Evolutionary conservation across 2,888 invertebrate genomes (phyloP), one percentile per base, ranked within the genome.

Genomic region (Choreutis nemorana): DNA sequence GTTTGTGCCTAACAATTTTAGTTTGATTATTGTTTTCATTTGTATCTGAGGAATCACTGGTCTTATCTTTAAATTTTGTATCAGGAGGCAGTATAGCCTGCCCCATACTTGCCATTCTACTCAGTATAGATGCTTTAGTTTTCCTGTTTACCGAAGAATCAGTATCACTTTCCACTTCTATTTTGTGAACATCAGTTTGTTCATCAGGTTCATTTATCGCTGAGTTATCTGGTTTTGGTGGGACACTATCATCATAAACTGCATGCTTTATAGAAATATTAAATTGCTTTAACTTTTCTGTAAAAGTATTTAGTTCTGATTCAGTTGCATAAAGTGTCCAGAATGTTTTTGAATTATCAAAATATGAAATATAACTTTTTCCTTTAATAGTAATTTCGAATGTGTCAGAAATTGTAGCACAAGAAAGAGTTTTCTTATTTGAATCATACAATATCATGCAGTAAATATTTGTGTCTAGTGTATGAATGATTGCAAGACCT

Each of bases 81-180:
- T 46, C 44, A 26, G 52, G 35, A 22, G 75, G 77, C 30, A 77
- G 46, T 15, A 77, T 67, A 33, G 77, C 70, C 16, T 73, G 73
- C 3, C 77, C 75, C 65, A 77, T 65, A 34, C 40, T 63, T 24
- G 77, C 71, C 68, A 77, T 77, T 47, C 77, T 55, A 42, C 55
- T 67, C 26, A 77, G 38, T 37, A 75, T 62, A 2, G 70, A 63
- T 32, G 55, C 51, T 45, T 70, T 77, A n/a, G 62, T 68, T 55
- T 54, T 64, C 41, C 35, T 62, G 27, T 62, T 63, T 14, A 56
- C 30, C 26, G 59, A 55, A 24, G 62, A 64, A 39, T 73, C 73
- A 34, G 67, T 73, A 34, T 72, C 70, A 60, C 64, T 70, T 45
- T 51, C 66, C 37, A 44, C 49, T 31, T 54, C 49, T 29, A 42